Conservation (phyloP, 2,888 invertebrate genomes). For the Drosophila neoperkinsi region DNA sequence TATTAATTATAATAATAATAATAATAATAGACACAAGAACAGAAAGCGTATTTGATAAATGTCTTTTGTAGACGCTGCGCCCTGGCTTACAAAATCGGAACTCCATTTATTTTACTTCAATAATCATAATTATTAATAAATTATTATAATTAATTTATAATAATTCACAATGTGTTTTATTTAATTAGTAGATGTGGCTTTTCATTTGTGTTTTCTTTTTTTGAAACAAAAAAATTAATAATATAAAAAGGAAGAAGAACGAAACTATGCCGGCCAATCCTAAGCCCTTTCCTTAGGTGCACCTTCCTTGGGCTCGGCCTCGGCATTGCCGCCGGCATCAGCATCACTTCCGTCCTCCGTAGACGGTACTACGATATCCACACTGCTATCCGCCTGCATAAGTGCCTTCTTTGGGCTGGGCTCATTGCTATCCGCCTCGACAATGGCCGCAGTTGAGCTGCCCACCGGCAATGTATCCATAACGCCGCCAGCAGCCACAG, state of each 20-base stretch:
- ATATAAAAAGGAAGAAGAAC: conserved; percentile 39
- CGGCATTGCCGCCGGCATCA: conserved; percentile 37
- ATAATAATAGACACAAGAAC: conserved; percentile 38
- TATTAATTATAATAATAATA: conserved; percentile 6
- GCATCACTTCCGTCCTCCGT: conserved; percentile 11
- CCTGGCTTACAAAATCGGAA: conserved; percentile 72
- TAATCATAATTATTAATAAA: conserved; percentile 80
- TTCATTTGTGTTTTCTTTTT: conserved; percentile 32
- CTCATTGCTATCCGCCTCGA: conserved; percentile 79
- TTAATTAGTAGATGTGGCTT: conserved; percentile 49
- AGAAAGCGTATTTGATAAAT: conserved; percentile 42
- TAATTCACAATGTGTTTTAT: conserved; percentile 69
- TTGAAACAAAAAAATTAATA: conserved; percentile 47
- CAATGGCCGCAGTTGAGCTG: conserved; percentile 59
- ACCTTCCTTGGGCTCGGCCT: conserved; percentile 60
- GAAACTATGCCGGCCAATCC: conserved; percentile 43
- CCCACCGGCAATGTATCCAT: conserved; percentile 27
- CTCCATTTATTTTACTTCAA: conserved; percentile 76
- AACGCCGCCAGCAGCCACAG: conserved; percentile 26
- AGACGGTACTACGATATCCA: conserved; percentile 46
- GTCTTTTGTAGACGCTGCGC: conserved; percentile 63
- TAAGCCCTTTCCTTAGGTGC: conserved; percentile 57
- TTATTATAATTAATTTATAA: conserved; percentile 80
- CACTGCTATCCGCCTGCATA: conserved; percentile 66
- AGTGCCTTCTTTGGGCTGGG: conserved; percentile 83